These are phyloP conservation scores for Ridgeia piscesae DNA, from an alignment of 1,140 invertebrate genomes.

Conservation along the genomic window DNA sequence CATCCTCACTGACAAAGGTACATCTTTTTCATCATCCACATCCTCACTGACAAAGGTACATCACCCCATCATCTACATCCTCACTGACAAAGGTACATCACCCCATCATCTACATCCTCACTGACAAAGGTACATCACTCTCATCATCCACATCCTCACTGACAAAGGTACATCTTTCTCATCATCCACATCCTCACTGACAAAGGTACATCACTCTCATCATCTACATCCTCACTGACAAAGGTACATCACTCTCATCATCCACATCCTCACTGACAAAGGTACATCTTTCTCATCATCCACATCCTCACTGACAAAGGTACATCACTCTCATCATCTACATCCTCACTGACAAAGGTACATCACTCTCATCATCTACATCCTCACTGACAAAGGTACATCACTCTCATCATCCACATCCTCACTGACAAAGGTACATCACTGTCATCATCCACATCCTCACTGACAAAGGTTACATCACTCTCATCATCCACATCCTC, in stretches of 20 bases:
- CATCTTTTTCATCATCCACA: no score
- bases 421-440: neutral
- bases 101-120: neutral
- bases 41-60: neutral
- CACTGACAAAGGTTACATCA: neutral
- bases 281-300: neutral
- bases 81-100: no score
- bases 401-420: neutral
- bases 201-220: neutral
- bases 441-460: neutral
- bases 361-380: neutral
- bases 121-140: neutral
- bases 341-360: neutral
- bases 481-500: neutral
- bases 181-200: neutral
- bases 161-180: neutral
- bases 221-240: neutral
- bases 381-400: neutral
- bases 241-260: neutral
- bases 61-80: neutral
- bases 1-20: neutral
- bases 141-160: slow-evolving; percentile 8
- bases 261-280: neutral
- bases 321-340: neutral
- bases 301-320: neutral